Conservation (phyloP, 2,888 invertebrate species). For the Adelognathus sp. region DNA sequence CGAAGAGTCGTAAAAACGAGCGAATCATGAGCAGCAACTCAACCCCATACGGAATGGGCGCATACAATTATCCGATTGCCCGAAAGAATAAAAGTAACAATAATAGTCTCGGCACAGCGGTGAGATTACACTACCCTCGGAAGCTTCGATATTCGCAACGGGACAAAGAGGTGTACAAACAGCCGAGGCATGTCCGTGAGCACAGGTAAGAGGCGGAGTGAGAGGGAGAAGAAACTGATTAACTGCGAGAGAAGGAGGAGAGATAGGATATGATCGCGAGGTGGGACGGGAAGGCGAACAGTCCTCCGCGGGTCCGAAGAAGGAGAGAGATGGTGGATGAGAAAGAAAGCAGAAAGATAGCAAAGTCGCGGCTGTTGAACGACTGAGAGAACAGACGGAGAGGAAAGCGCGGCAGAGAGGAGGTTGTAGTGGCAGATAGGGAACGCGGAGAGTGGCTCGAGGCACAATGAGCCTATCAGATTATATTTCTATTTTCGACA, state of each 20-base stretch:
- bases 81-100: conserved; percentile 14
- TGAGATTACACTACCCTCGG: not conserved
- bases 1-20: conserved; percentile 36
- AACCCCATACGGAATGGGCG: not conserved
- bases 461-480: conserved; percentile 81
- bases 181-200: not conserved
- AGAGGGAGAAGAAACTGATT: conserved; percentile 47
- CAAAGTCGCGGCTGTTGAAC: conserved; percentile 29
- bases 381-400: conserved; percentile 26
- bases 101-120: conserved; percentile 7
- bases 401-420: conserved; percentile 58
- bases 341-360: conserved; percentile 51
- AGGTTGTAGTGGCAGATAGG: conserved; percentile 74
- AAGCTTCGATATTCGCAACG: conserved; percentile 7
- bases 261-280: conserved; percentile 49
- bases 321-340: conserved; percentile 25
- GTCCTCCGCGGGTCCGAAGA: conserved; percentile 37
- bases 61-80: conserved; percentile 28
- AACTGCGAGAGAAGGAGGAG: conserved; percentile 47
- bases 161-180: conserved; percentile 18
- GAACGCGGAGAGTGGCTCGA: conserved; percentile 74
- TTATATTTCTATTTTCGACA: conserved; percentile 81
- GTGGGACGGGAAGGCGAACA: conserved; percentile 19
- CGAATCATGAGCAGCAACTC: conserved; percentile 19
- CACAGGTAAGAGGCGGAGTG: not conserved